These are phyloP conservation scores for Corella eumyota DNA, from an alignment of 23 tunicate genomes.

Conservation along the genomic window DNA sequence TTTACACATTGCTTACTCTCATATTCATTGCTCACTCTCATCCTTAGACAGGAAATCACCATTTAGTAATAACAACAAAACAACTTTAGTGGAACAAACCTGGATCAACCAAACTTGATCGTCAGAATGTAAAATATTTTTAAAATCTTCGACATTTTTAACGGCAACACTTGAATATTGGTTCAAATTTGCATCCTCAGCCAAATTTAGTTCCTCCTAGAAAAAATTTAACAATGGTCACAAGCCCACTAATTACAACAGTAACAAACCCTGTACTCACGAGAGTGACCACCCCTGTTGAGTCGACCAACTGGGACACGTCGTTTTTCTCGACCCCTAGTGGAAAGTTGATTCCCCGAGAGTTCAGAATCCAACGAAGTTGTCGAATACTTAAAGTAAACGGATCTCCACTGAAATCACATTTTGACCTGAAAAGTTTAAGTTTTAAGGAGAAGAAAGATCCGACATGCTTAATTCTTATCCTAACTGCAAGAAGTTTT, in stretches of 20 bases:
- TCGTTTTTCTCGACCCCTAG: conserved; percentile 32
- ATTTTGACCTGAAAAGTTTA: no score
- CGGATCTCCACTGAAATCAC: no score
- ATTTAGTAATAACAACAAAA: no score
- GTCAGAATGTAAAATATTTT: conserved; percentile 9
- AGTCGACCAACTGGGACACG: conserved; percentile 11
- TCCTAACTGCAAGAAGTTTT: no score
- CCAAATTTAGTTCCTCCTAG: conserved; percentile 27
- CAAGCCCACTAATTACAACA: neutral
- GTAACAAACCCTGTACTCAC: neutral
- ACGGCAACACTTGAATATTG: conserved; percentile 2
- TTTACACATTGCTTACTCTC: no score
- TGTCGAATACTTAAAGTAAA: conserved; percentile 17
- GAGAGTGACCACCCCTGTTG: conserved; percentile 16
- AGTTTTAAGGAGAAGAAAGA: no score
- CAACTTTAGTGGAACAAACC: no score
- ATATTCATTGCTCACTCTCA: no score
- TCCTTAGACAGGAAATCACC: no score
- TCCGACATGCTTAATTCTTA: no score
- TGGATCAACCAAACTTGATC: conserved; percentile 43
- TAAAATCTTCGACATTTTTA: conserved; percentile 5
- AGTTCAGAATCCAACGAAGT: conserved; percentile 27
- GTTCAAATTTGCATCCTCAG: conserved; percentile 4
- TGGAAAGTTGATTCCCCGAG: conserved; percentile 19
- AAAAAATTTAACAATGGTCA: neutral